Evolutionary conservation across 2,113 vertebrate genomes (phyloP).

Genomic region (Proteles cristata): DNA sequence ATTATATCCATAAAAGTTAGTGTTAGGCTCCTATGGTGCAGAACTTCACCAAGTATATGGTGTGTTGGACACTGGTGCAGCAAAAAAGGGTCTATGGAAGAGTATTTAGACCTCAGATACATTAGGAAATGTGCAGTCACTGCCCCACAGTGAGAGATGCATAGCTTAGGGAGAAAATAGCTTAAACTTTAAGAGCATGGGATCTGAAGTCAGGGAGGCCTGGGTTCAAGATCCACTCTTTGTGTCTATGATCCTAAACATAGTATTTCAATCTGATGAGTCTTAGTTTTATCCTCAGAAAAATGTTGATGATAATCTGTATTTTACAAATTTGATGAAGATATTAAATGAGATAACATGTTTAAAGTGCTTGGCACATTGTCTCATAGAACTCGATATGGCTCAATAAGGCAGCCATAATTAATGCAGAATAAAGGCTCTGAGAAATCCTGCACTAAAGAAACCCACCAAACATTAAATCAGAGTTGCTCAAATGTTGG

Average conservation of each 20-base stretch:
- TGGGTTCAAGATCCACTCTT: background rate
- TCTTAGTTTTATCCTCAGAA: background rate
- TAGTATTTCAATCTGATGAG: background rate
- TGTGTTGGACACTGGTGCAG: background rate
- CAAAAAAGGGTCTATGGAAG: background rate
- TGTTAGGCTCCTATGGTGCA: background rate
- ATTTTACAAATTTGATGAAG: constrained; percentile 31
- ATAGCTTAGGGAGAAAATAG: background rate
- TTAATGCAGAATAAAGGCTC: constrained; percentile 11
- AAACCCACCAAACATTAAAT: background rate
- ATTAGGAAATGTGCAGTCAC: background rate
- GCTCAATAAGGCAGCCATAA: background rate
- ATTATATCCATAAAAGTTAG: background rate
- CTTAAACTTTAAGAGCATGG: background rate
- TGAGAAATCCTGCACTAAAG: background rate
- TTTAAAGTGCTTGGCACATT: background rate
- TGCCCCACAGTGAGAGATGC: background rate
- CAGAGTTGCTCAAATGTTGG: background rate
- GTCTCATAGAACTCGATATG: background rate
- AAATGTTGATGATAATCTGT: background rate
- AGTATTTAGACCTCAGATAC: background rate
- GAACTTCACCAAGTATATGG: background rate
- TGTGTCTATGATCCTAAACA: background rate
- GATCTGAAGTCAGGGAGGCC: background rate
- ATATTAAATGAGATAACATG: background rate